A percentile compares a stretch with the other conserved stretches of the same genome.
phyloP scores from a whole-genome alignment of 2,888 invertebrate genomes.

The Venusia cambrica region DNA sequence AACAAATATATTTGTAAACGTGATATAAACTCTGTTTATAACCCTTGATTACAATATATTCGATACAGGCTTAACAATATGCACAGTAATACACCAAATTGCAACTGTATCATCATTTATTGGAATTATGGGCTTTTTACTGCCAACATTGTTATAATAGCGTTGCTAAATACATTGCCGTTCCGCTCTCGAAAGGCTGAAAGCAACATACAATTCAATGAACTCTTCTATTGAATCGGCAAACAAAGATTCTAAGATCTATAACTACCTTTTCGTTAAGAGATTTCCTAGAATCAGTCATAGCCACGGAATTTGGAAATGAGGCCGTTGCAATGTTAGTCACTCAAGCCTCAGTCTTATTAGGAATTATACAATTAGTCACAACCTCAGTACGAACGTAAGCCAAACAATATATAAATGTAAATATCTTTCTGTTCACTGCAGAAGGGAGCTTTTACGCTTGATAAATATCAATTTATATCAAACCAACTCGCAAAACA shows the following conservation, averaged over 20 bases:
- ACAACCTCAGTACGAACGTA: conserved; percentile 5
- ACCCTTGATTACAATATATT: no score
- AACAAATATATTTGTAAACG: no score
- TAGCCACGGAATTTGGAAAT: conserved; percentile 1
- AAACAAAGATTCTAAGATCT: conserved; percentile 1
- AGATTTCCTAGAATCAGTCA: conserved; percentile 11
- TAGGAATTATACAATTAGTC: conserved; percentile 20
- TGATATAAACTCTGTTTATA: no score
- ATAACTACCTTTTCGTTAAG: background rate
- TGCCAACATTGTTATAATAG: conserved; percentile 13
- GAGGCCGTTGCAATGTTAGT: background rate
- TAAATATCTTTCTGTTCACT: no score
- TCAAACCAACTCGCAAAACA: no score
- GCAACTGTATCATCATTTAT: conserved; percentile 6
- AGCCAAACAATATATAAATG: background rate
- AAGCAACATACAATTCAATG: conserved; percentile 32
- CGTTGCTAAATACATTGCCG: conserved; percentile 47
- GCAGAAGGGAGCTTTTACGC: no score
- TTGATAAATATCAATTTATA: no score
- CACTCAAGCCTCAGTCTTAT: conserved; percentile 5
- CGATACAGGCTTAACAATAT: no score
- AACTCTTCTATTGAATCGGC: conserved; percentile 12
- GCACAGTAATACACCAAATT: conserved; percentile 8
- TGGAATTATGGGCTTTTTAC: conserved; percentile 12
- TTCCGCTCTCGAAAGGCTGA: conserved; percentile 52